phyloP scores from a whole-genome alignment of 1,140 invertebrate species.

The Leucophenga varia region DNA sequence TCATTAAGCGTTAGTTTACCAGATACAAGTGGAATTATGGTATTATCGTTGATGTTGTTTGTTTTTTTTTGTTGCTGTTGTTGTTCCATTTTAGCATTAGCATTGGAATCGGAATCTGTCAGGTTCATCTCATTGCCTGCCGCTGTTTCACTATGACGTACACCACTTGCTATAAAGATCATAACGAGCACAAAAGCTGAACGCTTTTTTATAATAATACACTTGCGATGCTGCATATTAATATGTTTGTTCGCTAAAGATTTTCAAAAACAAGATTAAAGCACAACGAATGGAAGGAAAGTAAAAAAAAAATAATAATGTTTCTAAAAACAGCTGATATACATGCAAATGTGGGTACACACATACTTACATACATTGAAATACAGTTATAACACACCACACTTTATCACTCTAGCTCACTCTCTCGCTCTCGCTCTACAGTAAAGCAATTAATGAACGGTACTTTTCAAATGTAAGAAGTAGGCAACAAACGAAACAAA shows the following conservation, averaged over 20 bases:
- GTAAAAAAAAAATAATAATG: background rate
- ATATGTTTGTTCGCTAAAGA: background rate
- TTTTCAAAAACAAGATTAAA: background rate
- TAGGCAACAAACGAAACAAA: too few relatives aligned
- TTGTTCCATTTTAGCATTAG: constrained; percentile 15
- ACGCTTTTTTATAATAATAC: constrained; percentile 57
- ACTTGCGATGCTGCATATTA: constrained; percentile 34
- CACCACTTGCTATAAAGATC: constrained; percentile 55
- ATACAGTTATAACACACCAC: too few relatives aligned
- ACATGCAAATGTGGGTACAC: too few relatives aligned
- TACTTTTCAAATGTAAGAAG: too few relatives aligned
- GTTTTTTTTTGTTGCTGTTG: constrained; percentile 30
- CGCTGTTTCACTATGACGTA: constrained; percentile 57
- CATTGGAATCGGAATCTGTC: constrained; percentile 23
- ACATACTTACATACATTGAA: too few relatives aligned
- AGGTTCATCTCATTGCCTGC: constrained; percentile 39
- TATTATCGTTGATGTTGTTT: constrained; percentile 36
- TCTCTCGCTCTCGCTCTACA: background rate
- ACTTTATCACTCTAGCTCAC: too few relatives aligned
- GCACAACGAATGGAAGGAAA: background rate
- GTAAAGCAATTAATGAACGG: too few relatives aligned
- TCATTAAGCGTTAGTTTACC: constrained; percentile 17
- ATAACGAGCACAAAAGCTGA: constrained; percentile 56
- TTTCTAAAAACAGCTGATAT: background rate
- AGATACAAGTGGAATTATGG: constrained; percentile 29